Evolutionary conservation across 2,888 invertebrate genomes (phyloP), one percentile per base, ranked within the genome.

Genomic region (Mythimna ferrago): DNA sequence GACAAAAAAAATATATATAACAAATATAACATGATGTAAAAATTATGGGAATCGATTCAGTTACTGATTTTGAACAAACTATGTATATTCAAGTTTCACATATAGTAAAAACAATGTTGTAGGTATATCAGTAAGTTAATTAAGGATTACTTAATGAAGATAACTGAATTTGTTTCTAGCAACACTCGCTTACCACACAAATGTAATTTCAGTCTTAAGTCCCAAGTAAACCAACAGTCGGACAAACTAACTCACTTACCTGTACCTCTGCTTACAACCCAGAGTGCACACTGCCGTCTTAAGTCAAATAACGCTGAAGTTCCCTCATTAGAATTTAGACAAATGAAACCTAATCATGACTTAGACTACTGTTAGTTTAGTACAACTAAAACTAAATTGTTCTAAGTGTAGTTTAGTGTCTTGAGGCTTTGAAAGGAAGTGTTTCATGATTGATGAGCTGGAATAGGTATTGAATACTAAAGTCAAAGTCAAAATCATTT

Each of bases 251-350:
- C 26, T 44, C 4, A n/a, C 38, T 44, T 44, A 76, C 67, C 69
- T 69, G 16, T 16, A 76, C 69, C 78, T 69, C 53, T 21, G 6
- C 35, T 54, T 2, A 44, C 19, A 21, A 6, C 53, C 2, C 2
- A 14, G 53, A 32, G 54, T 77, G 61, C 61, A 38, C 58, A 14
- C 2, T 6, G 44, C 35, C 14, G 32, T 19, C 35, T 60, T 3
- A 69, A 77, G 70, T 61, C 54, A 61, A 69, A 48, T 61, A 69
- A 51, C 11, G n/a, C 69, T 53, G 61, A 61, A 77, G 61, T 77
- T 77, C 41, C 10, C 69, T 77, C 70, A 69, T 74, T 74, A 77
- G 60, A 56, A 77, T 32, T 61, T 48, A 61, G 32, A 74, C 38
- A 56, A 77, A 74, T 74, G 54, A 14, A 56, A 56, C 9, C 54